A percentile compares a stretch with the other conserved stretches of the same genome.
Conservation (phyloP, 2,797 vertebrate genomes). For the Megalops cyprinoides region DNA sequence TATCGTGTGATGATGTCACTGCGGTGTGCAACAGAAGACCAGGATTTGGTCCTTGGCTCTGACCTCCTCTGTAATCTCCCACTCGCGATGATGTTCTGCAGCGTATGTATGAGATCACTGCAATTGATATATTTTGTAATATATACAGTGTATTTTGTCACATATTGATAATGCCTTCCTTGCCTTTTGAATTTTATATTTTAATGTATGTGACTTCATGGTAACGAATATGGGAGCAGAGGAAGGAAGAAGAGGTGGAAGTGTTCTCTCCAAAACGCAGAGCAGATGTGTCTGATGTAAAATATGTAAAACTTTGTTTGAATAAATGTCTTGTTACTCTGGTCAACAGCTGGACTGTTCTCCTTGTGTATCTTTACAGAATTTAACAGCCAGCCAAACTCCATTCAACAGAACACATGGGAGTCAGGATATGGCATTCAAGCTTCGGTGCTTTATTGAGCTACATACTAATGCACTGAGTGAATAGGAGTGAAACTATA, state of each 20-base stretch:
- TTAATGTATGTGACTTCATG: too few species aligned
- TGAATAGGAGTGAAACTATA: too few species aligned
- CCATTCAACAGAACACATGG: too few species aligned
- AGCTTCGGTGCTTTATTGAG: too few species aligned
- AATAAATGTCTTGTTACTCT: slow-evolving; percentile 25
- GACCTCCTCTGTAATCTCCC: not conserved
- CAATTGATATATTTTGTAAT: not conserved
- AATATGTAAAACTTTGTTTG: slow-evolving; percentile 13
- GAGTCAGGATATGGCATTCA: too few species aligned
- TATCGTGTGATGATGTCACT: not conserved
- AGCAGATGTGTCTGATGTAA: not conserved
- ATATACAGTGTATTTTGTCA: slow-evolving; percentile 10
- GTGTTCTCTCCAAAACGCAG: not conserved
- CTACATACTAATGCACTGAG: too few species aligned
- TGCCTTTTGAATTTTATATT: slow-evolving; percentile 10
- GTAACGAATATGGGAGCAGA: too few species aligned
- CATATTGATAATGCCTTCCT: slow-evolving; percentile 1
- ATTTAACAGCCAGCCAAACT: too few species aligned
- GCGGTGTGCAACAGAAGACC: not conserved
- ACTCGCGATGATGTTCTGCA: not conserved
- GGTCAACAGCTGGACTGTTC: not conserved
- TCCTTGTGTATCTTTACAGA: too few species aligned
- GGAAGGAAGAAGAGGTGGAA: not conserved
- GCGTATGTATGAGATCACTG: not conserved
- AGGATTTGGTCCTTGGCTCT: not conserved